Evolutionary conservation across 2,888 invertebrate species (phyloP), one percentile per base, ranked within the genome.

Genomic region (Macrostomum cliftonense): DNA sequence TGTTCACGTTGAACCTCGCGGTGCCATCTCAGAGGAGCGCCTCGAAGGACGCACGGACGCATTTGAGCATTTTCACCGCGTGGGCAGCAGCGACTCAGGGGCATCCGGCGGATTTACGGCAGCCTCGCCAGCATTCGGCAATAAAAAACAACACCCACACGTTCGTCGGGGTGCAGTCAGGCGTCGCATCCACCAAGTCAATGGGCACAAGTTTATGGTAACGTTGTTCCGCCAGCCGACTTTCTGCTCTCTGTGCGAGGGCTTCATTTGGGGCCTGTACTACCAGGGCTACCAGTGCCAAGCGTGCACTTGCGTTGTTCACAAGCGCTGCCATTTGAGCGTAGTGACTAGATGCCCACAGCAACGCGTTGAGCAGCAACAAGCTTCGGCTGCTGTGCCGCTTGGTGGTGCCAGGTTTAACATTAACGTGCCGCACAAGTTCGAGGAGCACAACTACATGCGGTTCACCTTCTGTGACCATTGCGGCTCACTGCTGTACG

Each of bases 171-270:
- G 93, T 56, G 95, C 97, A 56, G 89, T 97, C 87, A 80, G 95
- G 53, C 78, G 95, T 55, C 80, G 91, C 61, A 89, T 99, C 61
- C 97, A 97, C 74, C 89, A 95, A 77, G 79, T 81, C 57, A 91
- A 75, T 73, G 95, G 93, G 44, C 97, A 97, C 77, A 97, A 97
- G 76, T 99, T 97, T 75, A 95, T 97, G 95, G 95, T 95, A 57
- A 93, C 95, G 56, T 91, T 89, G 74, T 78, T 97, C 63, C 79
- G 89, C 47, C 97, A 99, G 74, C 95, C 95, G 58, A 95, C 95
- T 61, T 99, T 97, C 77, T 99, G 97, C 78, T 91, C 91, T 67
- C 89, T 93, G 75, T 97, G 97, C 76, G 80, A 84, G 61, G 91
- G 93, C 74, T 97, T 97, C 74, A 95, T 97, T 71, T 95, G 95